These are phyloP conservation scores for Quiscalus mexicanus DNA, from an alignment of 2,113 vertebrate species.

Conservation along the genomic window DNA sequence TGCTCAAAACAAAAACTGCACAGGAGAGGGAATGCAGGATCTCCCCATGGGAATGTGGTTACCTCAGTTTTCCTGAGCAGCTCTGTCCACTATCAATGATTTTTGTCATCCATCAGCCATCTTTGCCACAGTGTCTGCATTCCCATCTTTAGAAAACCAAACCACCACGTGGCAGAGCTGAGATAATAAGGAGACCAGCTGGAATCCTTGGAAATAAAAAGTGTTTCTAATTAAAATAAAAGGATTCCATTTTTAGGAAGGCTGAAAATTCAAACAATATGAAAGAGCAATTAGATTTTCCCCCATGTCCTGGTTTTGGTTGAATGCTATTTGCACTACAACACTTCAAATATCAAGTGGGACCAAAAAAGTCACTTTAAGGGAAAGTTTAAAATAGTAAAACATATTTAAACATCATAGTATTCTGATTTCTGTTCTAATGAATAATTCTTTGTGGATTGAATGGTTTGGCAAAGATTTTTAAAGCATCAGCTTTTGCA, in stretches of 20 bases:
- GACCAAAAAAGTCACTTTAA: not conserved
- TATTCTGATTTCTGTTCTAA: not conserved
- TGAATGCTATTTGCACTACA: not conserved
- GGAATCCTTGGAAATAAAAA: not conserved
- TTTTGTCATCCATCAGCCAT: not conserved
- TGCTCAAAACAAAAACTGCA: not conserved
- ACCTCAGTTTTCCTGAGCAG: not conserved
- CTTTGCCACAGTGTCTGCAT: not conserved
- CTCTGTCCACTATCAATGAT: not conserved
- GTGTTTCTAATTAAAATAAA: not conserved
- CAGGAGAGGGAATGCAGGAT: not conserved
- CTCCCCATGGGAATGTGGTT: fast-evolving
- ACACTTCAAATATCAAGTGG: not conserved
- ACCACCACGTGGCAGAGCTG: not conserved
- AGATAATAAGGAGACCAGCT: not conserved
- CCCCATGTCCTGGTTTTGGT: not conserved
- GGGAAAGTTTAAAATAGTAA: not conserved
- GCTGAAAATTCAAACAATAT: not conserved
- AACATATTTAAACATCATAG: not conserved
- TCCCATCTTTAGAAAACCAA: not conserved
- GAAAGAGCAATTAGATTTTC: not conserved
- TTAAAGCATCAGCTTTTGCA: not conserved
- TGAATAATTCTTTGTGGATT: not conserved
- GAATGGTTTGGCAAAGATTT: not conserved
- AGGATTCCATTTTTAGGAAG: not conserved